Base-by-base conservation (phyloP, 2,888 invertebrate genomes). In the Ametastegia equiseti region DNA sequence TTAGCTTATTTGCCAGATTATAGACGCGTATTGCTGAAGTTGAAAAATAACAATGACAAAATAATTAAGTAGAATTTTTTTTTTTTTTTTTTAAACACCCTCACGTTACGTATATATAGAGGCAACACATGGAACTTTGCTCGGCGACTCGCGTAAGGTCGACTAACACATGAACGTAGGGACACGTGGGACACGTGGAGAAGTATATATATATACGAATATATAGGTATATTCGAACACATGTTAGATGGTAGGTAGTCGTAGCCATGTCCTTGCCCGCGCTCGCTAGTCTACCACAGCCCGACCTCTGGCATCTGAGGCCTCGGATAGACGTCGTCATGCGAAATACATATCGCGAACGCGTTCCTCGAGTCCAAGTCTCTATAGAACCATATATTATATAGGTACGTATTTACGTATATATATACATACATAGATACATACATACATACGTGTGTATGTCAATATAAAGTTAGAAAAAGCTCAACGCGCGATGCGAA, bases 271-370 rank as follows among this genome's bases (percentile, higher is more conserved):
- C 71, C 71, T 71, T 71, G 71, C 36, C 71, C 47, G 71, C 45
- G 47, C 47, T 27, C 71, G 71, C n/a, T n/a, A 71, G 71, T 47
- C 39, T 39, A 67, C 71, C 71, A 71, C 71, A 67, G 15, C 45
- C 15, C 71, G 71, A 71, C 71, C 71, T 71, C 71, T 71, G 71
- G 45, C 71, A 71, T 71, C 65, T 47, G 23, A 42, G 45, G 71
- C 71, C 71, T 71, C 71, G 71, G 71, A 71, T 71, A 71, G 71
- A 71, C 71, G 71, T 71, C 71, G 71, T 42, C 71, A 71, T 71
- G 71, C 45, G 71, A 71, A 71, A 71, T 47, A 71, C 71, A 71
- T 45, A 39, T 45, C 39, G 42, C 39, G 13, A 69, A 30, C 30
- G 39, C 50, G 6, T 50, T n/a, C 0, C 19, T 50, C 9, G 19